phyloP scores from a whole-genome alignment of 2,113 vertebrate genomes.

The Zonotrichia leucophrys region DNA sequence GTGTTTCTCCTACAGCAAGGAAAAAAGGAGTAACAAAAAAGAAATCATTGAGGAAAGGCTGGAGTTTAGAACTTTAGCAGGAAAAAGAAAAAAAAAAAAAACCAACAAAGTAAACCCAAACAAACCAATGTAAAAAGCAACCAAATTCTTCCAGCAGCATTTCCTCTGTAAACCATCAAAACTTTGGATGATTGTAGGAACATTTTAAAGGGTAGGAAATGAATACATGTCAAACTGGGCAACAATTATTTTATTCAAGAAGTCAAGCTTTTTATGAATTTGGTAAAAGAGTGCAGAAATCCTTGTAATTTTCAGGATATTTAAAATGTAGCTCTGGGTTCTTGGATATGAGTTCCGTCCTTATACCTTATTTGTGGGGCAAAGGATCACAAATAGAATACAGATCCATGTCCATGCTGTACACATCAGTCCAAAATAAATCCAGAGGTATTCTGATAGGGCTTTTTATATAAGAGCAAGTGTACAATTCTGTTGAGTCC shows the following conservation, averaged over 20 bases:
- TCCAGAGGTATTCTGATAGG: neutral
- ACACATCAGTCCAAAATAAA: neutral
- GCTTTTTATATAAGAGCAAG: neutral
- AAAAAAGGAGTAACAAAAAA: neutral
- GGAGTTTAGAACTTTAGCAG: neutral
- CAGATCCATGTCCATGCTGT: neutral
- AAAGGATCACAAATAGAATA: neutral
- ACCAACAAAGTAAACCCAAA: neutral
- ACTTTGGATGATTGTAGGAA: neutral
- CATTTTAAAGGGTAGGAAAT: neutral
- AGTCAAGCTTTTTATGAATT: neutral
- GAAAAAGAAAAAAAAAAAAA: neutral
- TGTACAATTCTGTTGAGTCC: neutral
- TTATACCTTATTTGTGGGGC: neutral
- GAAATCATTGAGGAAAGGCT: neutral
- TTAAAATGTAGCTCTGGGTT: neutral
- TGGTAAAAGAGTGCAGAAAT: neutral
- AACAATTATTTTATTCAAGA: neutral
- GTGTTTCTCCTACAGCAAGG: neutral
- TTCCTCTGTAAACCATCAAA: neutral
- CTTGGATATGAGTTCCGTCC: neutral
- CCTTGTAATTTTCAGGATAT: neutral
- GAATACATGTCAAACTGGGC: accelerated
- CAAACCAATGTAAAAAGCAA: neutral
- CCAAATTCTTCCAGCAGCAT: neutral